phyloP scores from a whole-genome alignment of 2,888 invertebrate species.

The Phengaris arion region DNA sequence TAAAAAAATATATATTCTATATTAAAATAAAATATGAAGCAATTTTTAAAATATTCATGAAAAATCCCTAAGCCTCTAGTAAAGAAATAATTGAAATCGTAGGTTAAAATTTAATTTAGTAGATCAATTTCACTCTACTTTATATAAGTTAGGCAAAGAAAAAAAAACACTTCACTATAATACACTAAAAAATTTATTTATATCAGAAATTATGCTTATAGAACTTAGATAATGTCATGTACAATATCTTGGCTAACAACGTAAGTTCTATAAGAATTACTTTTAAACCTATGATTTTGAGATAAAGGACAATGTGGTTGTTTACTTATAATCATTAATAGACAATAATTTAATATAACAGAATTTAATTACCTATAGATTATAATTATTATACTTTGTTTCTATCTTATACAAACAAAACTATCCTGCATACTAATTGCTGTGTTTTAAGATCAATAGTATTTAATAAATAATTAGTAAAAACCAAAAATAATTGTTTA shows the following conservation, averaged over 20 bases:
- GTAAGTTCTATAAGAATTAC: slow-evolving; percentile 17
- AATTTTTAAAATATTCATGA: too few species aligned
- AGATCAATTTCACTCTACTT: neutral
- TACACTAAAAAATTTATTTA: slow-evolving; percentile 26
- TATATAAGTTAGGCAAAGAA: neutral
- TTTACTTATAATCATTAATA: neutral
- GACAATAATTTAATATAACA: slow-evolving; percentile 15
- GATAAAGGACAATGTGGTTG: slow-evolving; percentile 14
- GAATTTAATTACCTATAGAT: slow-evolving; percentile 22
- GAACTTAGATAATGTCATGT: slow-evolving; percentile 28
- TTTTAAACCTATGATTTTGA: slow-evolving; percentile 18
- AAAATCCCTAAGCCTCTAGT: neutral
- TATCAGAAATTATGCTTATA: slow-evolving; percentile 20
- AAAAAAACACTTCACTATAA: neutral
- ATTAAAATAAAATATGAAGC: too few species aligned
- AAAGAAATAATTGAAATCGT: too few species aligned
- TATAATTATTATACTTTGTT: neutral
- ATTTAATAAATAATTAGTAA: slow-evolving; percentile 33
- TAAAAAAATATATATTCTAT: too few species aligned
- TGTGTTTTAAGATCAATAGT: neutral
- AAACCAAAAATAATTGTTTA: slow-evolving; percentile 49
- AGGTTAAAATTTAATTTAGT: neutral
- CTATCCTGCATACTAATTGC: neutral
- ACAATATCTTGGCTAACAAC: slow-evolving; percentile 19
- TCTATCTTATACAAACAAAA: neutral